Evolutionary conservation across 2,113 vertebrate genomes (phyloP).

Genomic region (Pelusios castaneus): DNA sequence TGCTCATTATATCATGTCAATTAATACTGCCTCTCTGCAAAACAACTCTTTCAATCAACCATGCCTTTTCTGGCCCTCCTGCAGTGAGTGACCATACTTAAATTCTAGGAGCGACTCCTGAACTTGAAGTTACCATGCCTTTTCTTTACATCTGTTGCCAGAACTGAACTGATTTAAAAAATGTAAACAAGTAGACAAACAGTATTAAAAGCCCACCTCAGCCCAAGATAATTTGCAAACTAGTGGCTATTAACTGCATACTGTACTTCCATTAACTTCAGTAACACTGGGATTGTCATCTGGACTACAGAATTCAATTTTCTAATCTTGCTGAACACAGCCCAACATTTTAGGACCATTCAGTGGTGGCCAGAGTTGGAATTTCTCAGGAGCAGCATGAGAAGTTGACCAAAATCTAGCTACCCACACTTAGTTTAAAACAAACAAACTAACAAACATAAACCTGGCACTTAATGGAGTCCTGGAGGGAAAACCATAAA

Average conservation of each 20-base stretch:
- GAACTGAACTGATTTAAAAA: background rate
- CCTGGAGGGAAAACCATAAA: background rate
- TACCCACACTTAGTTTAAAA: background rate
- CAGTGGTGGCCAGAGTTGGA: background rate
- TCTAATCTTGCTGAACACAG: background rate
- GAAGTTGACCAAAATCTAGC: background rate
- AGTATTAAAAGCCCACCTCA: background rate
- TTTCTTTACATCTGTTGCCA: background rate
- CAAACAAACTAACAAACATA: background rate
- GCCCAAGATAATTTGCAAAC: background rate
- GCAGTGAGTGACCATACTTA: background rate
- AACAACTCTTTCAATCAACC: background rate
- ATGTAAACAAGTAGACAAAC: background rate
- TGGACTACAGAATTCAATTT: background rate
- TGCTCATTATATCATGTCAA: background rate
- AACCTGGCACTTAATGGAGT: background rate
- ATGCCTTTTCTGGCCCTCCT: background rate
- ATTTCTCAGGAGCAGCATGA: background rate
- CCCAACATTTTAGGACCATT: background rate
- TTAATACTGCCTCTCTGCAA: background rate
- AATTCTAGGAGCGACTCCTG: background rate
- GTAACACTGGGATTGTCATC: background rate
- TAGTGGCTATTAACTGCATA: background rate
- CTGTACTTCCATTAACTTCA: background rate
- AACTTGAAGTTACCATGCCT: background rate